phyloP scores from a whole-genome alignment of 2,888 invertebrate species.

The Chrysopilus asiliformis region DNA sequence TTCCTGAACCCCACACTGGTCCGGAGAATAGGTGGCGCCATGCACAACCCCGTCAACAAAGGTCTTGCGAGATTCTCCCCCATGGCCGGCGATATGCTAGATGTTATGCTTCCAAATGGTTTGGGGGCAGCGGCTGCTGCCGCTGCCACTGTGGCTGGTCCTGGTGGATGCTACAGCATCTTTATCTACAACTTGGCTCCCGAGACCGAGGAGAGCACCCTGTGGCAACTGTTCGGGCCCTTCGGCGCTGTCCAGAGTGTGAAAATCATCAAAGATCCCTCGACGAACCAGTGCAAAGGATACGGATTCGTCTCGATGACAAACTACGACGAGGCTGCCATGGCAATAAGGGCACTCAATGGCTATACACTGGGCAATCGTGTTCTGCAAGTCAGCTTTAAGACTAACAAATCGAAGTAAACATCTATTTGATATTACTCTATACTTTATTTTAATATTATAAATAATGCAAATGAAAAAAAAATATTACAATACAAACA shows the following conservation, averaged over 20 bases:
- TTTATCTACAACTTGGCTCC: slow-evolving; percentile 93
- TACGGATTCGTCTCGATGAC: slow-evolving; percentile 98
- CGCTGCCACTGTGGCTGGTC: slow-evolving; percentile 28
- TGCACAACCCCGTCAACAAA: slow-evolving; percentile 76
- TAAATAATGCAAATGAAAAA: too few relatives aligned
- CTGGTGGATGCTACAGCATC: slow-evolving; percentile 50
- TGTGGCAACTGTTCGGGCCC: slow-evolving; percentile 90
- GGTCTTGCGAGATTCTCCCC: slow-evolving; percentile 69
- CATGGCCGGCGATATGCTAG: slow-evolving; percentile 63
- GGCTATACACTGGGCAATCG: slow-evolving; percentile 92
- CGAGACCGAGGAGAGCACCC: slow-evolving; percentile 88
- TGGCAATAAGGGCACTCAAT: slow-evolving; percentile 90
- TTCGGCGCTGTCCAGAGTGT: slow-evolving; percentile 61
- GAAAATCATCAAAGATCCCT: slow-evolving; percentile 89
- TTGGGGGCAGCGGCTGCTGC: slow-evolving; percentile 37
- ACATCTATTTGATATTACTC: too few relatives aligned
- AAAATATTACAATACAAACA: too few relatives aligned
- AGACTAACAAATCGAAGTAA: slow-evolving; percentile 69
- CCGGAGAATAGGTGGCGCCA: slow-evolving; percentile 75
- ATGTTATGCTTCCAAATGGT: slow-evolving; percentile 65
- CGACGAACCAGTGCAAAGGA: slow-evolving; percentile 95
- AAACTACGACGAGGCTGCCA: slow-evolving; percentile 92
- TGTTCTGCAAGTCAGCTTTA: slow-evolving; percentile 95
- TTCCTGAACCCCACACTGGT: slow-evolving; percentile 71
- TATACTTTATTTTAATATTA: too few relatives aligned